Evolutionary conservation across 1,140 invertebrate genomes (phyloP), one percentile per base, ranked within the genome.

Genomic region (Akabosia matsudoensis): DNA sequence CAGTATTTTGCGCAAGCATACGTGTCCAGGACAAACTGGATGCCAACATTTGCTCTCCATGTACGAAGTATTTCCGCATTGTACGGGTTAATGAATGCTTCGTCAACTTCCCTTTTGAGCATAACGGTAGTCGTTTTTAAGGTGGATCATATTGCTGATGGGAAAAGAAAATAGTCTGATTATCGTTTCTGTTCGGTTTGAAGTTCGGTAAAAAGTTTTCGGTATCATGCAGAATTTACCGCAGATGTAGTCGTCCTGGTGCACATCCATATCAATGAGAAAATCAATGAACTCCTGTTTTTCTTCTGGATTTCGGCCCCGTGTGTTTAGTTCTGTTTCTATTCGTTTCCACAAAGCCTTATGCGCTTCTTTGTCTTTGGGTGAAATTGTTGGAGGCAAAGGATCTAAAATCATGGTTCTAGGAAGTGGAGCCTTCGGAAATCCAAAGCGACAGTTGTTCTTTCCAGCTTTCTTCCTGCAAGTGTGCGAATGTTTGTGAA

Each of bases 41-140:
- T 82, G 61, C 84, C 84, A 78, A 84, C 82, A 67, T 84, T 84
- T 18, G 78, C 82, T 52, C 67, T 33, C 75, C 80, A 82, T 30
- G 82, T 45, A 7, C 74, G 24, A 34, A 83, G 64, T 13, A 84
- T 76, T 74, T 76, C 76, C 45, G 24, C 73, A 75, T 82, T 83
- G 67, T 82, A 84, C 54, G 77, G 56, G 79, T 84, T 84, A 18
- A 83, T 75, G 28, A 70, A 82, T 22, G 24, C 33, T 3, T 82
- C 82, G 30, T 79, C 54, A 14, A 73, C 70, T 28, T 31, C 33
- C 33, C 82, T 70, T 74, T 81, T 82, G 10, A 56, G 3, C 7
- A 77, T 28, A 45, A 45, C 37, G 37, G 7, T 45, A 10, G 37
- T 7, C 37, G 18, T 45, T 45, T n/a, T n/a, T n/a, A n/a, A n/a